Percentiles rank a stretch among this genome's conserved stretches.
Evolutionary conservation across 2,888 invertebrate genomes (phyloP).

Genomic region (Leptothorax acervorum): DNA sequence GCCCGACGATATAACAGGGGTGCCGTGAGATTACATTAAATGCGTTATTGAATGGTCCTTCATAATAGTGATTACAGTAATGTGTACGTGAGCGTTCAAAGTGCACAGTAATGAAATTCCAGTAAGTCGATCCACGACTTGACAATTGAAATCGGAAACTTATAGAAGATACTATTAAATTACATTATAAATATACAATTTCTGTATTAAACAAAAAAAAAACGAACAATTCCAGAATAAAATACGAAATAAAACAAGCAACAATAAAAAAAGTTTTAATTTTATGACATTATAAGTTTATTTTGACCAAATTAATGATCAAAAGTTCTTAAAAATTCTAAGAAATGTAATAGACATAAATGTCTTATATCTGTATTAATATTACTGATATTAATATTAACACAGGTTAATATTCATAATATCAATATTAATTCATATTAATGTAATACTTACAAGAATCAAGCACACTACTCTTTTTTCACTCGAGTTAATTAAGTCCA

Average conservation of each 20-base stretch:
- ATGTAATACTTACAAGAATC: neutral
- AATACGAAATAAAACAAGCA: neutral
- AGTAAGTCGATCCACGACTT: slow-evolving; percentile 14
- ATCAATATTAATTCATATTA: neutral
- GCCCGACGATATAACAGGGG: slow-evolving; percentile 20
- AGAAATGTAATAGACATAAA: neutral
- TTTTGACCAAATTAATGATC: neutral
- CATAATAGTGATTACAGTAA: slow-evolving; percentile 47
- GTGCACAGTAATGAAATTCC: slow-evolving; percentile 53
- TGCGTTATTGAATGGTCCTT: slow-evolving; percentile 47
- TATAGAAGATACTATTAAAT: slow-evolving; percentile 16
- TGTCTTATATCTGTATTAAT: neutral
- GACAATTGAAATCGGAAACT: slow-evolving; percentile 34
- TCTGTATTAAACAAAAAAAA: neutral
- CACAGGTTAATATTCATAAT: neutral
- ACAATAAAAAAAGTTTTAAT: neutral
- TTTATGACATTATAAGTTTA: neutral
- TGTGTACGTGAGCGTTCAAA: neutral
- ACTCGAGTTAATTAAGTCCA: neutral
- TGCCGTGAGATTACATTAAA: slow-evolving; percentile 45
- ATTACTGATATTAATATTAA: neutral
- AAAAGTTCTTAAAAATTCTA: neutral
- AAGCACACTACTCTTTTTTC: neutral
- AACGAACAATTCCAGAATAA: neutral
- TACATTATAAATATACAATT: neutral